Evolutionary conservation across 2,888 invertebrate genomes (phyloP), one percentile per base, ranked within the genome.

Genomic region (Tipula vernalis): DNA sequence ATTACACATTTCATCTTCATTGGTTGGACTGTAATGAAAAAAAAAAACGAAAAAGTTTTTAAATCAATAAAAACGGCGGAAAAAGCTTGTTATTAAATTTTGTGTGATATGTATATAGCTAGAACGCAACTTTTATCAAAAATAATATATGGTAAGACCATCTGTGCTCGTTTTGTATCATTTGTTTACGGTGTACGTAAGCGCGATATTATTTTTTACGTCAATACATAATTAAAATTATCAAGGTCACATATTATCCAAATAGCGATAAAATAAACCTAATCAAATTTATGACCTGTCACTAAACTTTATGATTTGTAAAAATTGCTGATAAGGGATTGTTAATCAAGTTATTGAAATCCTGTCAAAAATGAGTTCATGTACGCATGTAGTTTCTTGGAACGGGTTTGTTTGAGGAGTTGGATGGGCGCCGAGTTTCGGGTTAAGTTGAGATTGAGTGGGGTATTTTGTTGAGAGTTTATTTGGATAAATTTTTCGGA

Each of bases 1-100:
- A 91, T 98, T 98, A 92, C 98, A 98, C 98, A 98, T 98, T 92
- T 98, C 98, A 89, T 98, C 97, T 13, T 95, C 93, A 90, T 96
- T 96, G 39, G 98, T 98, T 1, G 95, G 93, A 0, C 96, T 96
- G 91, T 86, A 90, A 89, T 87, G 87, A 51, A 71, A 42, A 86
- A 39, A 83, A 36, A 12, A 87, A 87, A 13, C 18, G 4, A 36
- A 44, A 51, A 51, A 85, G 36, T 47, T 71, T 13, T 83, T 15
- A 36, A 41, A 13, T 41, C 8, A 83, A 71, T 28, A 28, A 44
- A 39, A 39, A 15, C 12, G 12, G n/a, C 51, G 10, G 18, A 44
- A 83, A 44, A 86, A 71, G 28, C 3, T 28, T 71, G 71, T 71
- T 28, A 71, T 71, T 71, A 28, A 71, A 71, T 71, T 71, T 71